These are phyloP conservation scores for Hylaeus volcanicus DNA, from an alignment of 1,140 invertebrate genomes.

Conservation along the genomic window DNA sequence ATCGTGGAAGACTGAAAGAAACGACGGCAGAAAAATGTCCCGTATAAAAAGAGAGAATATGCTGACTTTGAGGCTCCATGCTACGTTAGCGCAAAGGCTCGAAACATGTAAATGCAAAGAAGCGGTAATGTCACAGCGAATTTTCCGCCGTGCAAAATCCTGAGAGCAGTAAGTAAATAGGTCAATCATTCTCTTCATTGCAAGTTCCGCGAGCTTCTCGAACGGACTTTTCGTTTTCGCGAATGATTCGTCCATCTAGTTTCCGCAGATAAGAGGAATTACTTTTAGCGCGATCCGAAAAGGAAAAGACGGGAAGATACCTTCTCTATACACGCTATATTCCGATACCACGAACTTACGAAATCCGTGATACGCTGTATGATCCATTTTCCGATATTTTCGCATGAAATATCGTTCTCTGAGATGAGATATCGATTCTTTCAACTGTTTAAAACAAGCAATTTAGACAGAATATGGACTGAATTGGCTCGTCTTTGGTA, in stretches of 20 bases:
- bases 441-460: background rate
- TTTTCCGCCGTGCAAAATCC: background rate
- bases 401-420: background rate
- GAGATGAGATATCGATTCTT: background rate
- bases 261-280: constrained; percentile 9
- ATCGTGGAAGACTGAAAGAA: too few relatives aligned
- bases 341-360: background rate
- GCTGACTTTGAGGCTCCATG: background rate
- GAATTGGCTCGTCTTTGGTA: too few relatives aligned
- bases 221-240: constrained; percentile 1
- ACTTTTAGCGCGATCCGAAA: background rate
- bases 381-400: background rate
- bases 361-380: background rate
- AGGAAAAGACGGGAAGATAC: background rate
- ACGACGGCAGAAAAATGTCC: background rate
- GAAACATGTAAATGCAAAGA: background rate
- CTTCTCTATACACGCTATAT: background rate
- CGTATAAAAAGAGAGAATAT: background rate
- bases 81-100: background rate
- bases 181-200: background rate
- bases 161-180: background rate
- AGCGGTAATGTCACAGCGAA: background rate
- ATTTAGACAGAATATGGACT: too few relatives aligned
- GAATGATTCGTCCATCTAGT: background rate
- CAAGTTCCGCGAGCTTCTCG: background rate